Evolutionary conservation across 2,797 vertebrate genomes (phyloP).

Genomic region (Epinephelus awoara): DNA sequence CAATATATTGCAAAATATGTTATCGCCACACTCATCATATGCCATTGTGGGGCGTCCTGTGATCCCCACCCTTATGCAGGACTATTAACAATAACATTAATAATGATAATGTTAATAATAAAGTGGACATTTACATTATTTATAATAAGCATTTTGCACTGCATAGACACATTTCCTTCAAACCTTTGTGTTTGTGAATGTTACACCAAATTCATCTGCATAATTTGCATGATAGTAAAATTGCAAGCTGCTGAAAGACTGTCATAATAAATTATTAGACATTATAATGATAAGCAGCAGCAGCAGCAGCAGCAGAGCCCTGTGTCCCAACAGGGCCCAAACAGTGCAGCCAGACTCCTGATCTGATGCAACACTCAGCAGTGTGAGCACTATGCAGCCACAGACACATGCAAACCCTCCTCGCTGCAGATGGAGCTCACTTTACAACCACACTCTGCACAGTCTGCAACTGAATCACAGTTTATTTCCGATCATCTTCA

Average conservation of each 20-base stretch:
- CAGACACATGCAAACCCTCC: neutral
- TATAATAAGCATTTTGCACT: neutral
- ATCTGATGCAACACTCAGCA: constrained; percentile 70
- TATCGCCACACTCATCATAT: no score
- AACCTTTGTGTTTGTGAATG: neutral
- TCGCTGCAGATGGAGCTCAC: neutral
- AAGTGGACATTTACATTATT: neutral
- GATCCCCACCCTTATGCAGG: no score
- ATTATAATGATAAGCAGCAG: no score
- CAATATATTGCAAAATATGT: no score
- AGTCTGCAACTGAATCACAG: rapidly evolving
- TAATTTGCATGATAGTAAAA: neutral
- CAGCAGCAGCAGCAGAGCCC: neutral
- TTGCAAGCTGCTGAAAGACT: neutral
- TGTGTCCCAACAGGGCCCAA: neutral
- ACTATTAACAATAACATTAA: no score
- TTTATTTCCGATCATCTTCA: rapidly evolving
- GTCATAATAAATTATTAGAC: no score
- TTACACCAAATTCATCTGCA: neutral
- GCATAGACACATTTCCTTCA: neutral
- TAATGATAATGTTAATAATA: neutral
- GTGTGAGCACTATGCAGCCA: constrained; percentile 1
- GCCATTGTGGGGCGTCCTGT: no score
- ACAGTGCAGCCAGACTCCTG: neutral
- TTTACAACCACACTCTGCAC: rapidly evolving